Evolutionary conservation across 2,888 invertebrate genomes (phyloP).

Genomic region (Leucozona laternaria): DNA sequence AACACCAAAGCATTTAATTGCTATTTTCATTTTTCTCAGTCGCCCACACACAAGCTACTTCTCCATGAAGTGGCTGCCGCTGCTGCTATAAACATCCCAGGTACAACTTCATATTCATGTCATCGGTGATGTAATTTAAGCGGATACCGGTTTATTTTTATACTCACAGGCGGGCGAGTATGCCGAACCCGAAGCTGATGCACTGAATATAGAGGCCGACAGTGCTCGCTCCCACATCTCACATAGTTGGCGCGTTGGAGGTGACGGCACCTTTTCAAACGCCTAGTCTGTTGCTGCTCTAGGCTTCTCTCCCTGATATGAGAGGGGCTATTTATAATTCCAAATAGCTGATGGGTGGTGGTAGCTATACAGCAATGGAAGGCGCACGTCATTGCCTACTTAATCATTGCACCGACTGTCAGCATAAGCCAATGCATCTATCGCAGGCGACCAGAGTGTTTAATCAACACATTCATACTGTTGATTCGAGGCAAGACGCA

Average conservation of each 20-base stretch:
- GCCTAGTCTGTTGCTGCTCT: slow-evolving; percentile 34
- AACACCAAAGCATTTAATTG: slow-evolving; percentile 58
- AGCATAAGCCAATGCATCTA: slow-evolving; percentile 64
- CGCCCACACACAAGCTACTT: slow-evolving; percentile 35
- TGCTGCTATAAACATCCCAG: slow-evolving; percentile 35
- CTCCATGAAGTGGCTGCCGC: slow-evolving; percentile 11
- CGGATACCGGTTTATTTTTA: slow-evolving; percentile 66
- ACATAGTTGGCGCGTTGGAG: slow-evolving; percentile 37
- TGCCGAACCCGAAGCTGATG: slow-evolving; percentile 20
- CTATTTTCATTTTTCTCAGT: slow-evolving; percentile 44
- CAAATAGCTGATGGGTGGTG: slow-evolving; percentile 56
- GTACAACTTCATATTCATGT: slow-evolving; percentile 66
- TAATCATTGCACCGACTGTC: slow-evolving; percentile 61
- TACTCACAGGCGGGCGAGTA: slow-evolving; percentile 29
- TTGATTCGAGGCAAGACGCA: slow-evolving; percentile 3
- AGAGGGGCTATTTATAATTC: slow-evolving; percentile 66
- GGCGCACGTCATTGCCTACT: slow-evolving; percentile 64
- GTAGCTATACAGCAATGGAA: slow-evolving; percentile 38
- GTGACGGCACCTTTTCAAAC: slow-evolving; percentile 60
- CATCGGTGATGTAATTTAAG: slow-evolving; percentile 70
- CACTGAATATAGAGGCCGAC: slow-evolving; percentile 43
- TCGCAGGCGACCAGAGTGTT: slow-evolving; percentile 48
- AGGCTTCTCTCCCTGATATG: slow-evolving; percentile 45
- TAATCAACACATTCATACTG: slow-evolving; percentile 46
- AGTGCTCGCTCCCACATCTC: slow-evolving; percentile 50